phyloP scores from a whole-genome alignment of 2,113 vertebrate genomes.

The Embiotoca jacksoni region DNA sequence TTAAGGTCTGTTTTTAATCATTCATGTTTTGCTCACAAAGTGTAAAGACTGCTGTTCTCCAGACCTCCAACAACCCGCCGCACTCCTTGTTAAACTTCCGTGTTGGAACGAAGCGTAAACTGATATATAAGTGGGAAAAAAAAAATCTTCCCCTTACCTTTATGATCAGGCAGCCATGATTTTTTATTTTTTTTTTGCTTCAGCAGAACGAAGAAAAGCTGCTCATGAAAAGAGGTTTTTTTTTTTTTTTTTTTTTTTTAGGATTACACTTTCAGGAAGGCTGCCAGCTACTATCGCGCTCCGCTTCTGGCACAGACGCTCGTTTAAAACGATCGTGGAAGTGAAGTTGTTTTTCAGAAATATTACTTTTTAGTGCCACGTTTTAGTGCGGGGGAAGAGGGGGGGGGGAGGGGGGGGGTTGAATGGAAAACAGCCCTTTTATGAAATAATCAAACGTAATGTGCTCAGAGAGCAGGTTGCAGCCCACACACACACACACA shows the following conservation, averaged over 20 bases:
- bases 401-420: slow-evolving; percentile 21
- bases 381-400: slow-evolving; percentile 10
- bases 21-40: slow-evolving; percentile 72
- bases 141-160: slow-evolving; percentile 33
- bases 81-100: slow-evolving; percentile 51
- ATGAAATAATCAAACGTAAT: slow-evolving; percentile 55
- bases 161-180: slow-evolving; percentile 55
- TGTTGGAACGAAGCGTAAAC: slow-evolving; percentile 51
- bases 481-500: slow-evolving; percentile 6
- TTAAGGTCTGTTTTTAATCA: slow-evolving; percentile 65
- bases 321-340: slow-evolving; percentile 49
- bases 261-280: slow-evolving; percentile 60
- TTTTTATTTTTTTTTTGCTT: slow-evolving; percentile 17
- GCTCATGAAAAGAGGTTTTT: slow-evolving; percentile 57
- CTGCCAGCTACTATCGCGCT: slow-evolving; percentile 64
- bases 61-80: slow-evolving; percentile 36
- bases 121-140: slow-evolving; percentile 59
- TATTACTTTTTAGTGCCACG: slow-evolving; percentile 28
- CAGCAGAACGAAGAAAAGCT: slow-evolving; percentile 62
- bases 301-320: slow-evolving; percentile 58
- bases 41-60: slow-evolving; percentile 60
- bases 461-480: slow-evolving; percentile 7
- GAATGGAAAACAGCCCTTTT: slow-evolving; percentile 23
- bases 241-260: slow-evolving; percentile 49
- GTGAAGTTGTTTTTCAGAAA: slow-evolving; percentile 19